Conservation (phyloP, 2,888 invertebrate species). For the Petrolisthes manimaculis region DNA sequence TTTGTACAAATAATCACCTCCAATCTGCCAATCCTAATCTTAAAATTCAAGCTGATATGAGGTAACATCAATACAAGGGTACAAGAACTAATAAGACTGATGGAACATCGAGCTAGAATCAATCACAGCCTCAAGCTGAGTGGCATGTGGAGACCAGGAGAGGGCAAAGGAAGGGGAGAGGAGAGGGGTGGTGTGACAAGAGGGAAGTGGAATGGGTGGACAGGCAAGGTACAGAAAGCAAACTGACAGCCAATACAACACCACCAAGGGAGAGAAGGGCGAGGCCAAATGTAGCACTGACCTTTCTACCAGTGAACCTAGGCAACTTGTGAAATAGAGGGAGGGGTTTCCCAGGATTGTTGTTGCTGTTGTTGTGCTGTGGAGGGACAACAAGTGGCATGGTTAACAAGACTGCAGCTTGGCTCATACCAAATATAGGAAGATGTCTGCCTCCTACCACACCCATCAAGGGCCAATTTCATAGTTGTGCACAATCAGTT, state of each 20-base stretch:
- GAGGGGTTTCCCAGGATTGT: neutral
- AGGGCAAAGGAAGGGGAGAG: neutral
- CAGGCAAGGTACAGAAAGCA: neutral
- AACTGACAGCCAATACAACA: neutral
- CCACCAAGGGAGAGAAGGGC: neutral
- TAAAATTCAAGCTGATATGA: too few species aligned
- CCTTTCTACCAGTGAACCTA: conserved; percentile 15
- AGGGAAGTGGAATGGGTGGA: neutral
- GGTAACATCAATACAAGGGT: too few species aligned
- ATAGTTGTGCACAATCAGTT: too few species aligned
- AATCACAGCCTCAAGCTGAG: neutral
- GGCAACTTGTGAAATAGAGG: conserved; percentile 12
- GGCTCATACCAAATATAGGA: too few species aligned
- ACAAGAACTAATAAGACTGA: too few species aligned
- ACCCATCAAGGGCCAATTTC: too few species aligned
- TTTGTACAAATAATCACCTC: too few species aligned
- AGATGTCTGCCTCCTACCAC: too few species aligned
- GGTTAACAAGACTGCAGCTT: too few species aligned
- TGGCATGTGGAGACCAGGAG: neutral
- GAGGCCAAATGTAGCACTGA: neutral
- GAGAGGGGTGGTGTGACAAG: neutral
- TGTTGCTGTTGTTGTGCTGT: neutral
- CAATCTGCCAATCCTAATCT: too few species aligned
- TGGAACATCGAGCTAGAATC: too few species aligned
- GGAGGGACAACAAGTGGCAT: too few species aligned